Base-by-base conservation (phyloP, 1,140 invertebrate species). In the Gonatopus flavifemur region DNA sequence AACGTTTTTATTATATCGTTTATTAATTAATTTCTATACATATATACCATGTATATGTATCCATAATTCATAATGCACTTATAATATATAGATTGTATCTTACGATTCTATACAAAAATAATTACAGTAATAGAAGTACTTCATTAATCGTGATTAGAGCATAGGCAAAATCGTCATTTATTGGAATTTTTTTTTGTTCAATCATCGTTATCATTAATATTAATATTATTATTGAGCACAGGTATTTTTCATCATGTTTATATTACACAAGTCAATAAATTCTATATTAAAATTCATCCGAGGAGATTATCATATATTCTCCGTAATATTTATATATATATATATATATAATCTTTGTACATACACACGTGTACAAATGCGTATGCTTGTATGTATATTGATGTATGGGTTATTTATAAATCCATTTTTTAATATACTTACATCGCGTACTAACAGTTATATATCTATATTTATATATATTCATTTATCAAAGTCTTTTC, bases 221-320 rank as follows among this genome's bases (percentile, higher is more conserved):
- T n/a, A n/a, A n/a, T n/a, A n/a, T n/a, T n/a, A n/a, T n/a, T 62
- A 59, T 66, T 66, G 64, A 65, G 64, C 64, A 66, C 64, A 66
- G 57, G 64, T 65, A 62, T 61, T 63, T 56, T 38, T 55, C 55
- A n/a, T n/a, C n/a, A n/a, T n/a, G n/a, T 49, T 63, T 57, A 55
- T 58, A 54, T 65, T 56, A 66, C 59, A 65, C 57, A 55, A 64
- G 58, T 64, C 64, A 65, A 63, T n/a, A n/a, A n/a, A n/a, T n/a
- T 47, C 58, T 65, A 65, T 62, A 62, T 63, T 62, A 63, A 62
- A 61, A 55, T 57, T 65, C 53, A 45, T 66, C 61, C 50, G 57
- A n/a, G n/a, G n/a, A 65, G 60, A 60, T 66, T 60, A 64, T 55
- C 65, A 54, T 57, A 52, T 60, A 49, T 65, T n/a, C n/a, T n/a